Base-by-base conservation (phyloP, 2,113 vertebrate genomes). In the Alligator sinensis region DNA sequence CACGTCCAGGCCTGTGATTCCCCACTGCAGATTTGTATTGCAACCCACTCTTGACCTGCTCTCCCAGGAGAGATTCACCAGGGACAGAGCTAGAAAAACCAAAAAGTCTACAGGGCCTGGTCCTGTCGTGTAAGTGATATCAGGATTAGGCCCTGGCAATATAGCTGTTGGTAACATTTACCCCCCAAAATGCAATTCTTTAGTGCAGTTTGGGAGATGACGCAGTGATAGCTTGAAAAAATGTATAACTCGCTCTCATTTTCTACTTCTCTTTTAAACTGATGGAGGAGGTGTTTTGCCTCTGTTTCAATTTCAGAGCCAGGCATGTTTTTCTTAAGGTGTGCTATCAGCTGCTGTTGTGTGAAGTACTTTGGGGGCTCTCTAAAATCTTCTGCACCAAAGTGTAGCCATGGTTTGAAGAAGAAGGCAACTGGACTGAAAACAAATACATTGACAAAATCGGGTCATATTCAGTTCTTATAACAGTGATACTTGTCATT, bases 341-440 rank as follows among this genome's bases (percentile, higher is more conserved):
- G 34, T 34, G 34, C 34, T 34, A 34, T 34, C 34, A 34, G 34
- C 34, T 34, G 34, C 93, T 97, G 98, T 83, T 99, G 97, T 86
- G 98, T 98, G 0, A 97, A 95, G 97, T 99, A 99, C 70, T 97
- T 94, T 0, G 99, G 99, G 1, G 98, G 98, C 90, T 99, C 99
- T 90, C 98, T 97, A 98, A 99, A 99, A 96, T 99, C 99, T 87
- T 99, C 99, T 0, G 99, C 97, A 91, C 99, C 99, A 81, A 99
- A 99, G 94, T 99, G 99, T 5, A 99, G 96, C 99, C 99, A 99
- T 88, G 98, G 98, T 84, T 98, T 97, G 93, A 99, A 95, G 96
- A 99, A 99, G 2, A 99, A 99, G 22, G 99, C 98, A 77, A 99
- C 97, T 4, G 98, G 98, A 80, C 99, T 99, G 92, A 18, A 64